A percentile compares a stretch with the other conserved stretches of the same genome.
Conservation (phyloP, 2,797 vertebrate species). For the Liasis olivaceus region DNA sequence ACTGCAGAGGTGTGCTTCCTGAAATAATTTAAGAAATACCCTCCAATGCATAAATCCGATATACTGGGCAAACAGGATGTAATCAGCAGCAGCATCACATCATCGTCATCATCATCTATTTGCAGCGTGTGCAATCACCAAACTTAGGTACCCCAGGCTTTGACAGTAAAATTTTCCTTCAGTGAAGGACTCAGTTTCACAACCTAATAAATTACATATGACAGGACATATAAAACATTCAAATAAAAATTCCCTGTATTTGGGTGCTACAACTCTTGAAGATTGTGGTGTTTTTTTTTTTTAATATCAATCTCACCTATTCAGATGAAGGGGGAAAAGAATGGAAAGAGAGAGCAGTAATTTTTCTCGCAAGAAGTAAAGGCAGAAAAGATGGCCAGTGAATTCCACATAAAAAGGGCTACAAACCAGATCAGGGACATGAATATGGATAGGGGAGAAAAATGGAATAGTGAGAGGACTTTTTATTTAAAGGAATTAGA, state of each 20-base stretch:
- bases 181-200: constrained; percentile 80
- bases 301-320: constrained; percentile 68
- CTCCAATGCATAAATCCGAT: constrained; percentile 73
- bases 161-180: constrained; percentile 81
- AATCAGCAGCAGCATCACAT: constrained; percentile 58
- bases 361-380: constrained; percentile 49
- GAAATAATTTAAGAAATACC: constrained; percentile 73
- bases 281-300: constrained; percentile 67
- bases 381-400: constrained; percentile 30
- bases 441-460: neutral
- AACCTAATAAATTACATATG: constrained; percentile 84
- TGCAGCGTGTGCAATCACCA: constrained; percentile 76
- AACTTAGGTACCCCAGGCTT: constrained; percentile 76
- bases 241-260: constrained; percentile 74
- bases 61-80: constrained; percentile 79
- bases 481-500: neutral
- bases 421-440: neutral
- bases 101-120: constrained; percentile 54
- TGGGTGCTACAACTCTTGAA: constrained; percentile 72
- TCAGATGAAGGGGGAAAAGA: constrained; percentile 56
- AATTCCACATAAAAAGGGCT: constrained; percentile 52
- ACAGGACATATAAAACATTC: constrained; percentile 81
- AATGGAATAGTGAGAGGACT: too few relatives aligned
- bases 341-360: neutral
- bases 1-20: constrained; percentile 58